These are phyloP conservation scores for Microchirus variegatus DNA, from an alignment of 2,797 vertebrate genomes.

Conservation along the genomic window DNA sequence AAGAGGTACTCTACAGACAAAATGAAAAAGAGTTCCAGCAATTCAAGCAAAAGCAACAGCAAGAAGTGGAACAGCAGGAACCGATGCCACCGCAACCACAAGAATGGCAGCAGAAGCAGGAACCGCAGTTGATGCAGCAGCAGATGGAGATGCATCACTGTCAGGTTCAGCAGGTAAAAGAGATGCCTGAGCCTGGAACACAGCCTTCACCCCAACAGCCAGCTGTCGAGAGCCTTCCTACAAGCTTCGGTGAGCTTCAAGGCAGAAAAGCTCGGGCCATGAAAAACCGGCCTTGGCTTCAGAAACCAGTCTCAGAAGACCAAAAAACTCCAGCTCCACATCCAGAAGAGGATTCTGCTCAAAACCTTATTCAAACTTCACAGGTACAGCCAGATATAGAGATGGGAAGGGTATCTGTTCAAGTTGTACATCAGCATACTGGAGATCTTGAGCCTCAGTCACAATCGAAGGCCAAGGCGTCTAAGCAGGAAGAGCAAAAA, in stretches of 20 bases:
- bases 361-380: slow-evolving; percentile 10
- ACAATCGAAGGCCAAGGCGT: slow-evolving; percentile 13
- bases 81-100: slow-evolving; percentile 7
- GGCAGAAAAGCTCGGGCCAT: slow-evolving; percentile 68
- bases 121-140: slow-evolving; percentile 13
- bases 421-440: slow-evolving; percentile 32
- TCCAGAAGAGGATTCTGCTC: slow-evolving; percentile 25
- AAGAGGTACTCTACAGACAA: no score
- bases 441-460: slow-evolving; percentile 1
- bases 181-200: slow-evolving; percentile 21
- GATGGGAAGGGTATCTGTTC: slow-evolving; percentile 12
- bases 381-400: slow-evolving; percentile 30
- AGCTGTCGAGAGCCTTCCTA: slow-evolving; percentile 37
- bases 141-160: slow-evolving; percentile 13
- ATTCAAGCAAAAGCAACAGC: background rate
- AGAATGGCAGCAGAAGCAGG: slow-evolving; percentile 15
- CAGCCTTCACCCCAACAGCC: slow-evolving; percentile 38
- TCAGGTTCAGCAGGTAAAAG: slow-evolving; percentile 34
- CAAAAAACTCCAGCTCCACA: slow-evolving; percentile 14
- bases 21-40: no score
- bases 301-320: slow-evolving; percentile 53
- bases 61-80: slow-evolving; percentile 15
- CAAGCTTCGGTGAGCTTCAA: slow-evolving; percentile 60
- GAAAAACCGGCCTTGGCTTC: slow-evolving; percentile 82
- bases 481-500: slow-evolving; percentile 14